Evolutionary conservation across 2,888 invertebrate species (phyloP).

Genomic region (Cyclophora albipunctata): DNA sequence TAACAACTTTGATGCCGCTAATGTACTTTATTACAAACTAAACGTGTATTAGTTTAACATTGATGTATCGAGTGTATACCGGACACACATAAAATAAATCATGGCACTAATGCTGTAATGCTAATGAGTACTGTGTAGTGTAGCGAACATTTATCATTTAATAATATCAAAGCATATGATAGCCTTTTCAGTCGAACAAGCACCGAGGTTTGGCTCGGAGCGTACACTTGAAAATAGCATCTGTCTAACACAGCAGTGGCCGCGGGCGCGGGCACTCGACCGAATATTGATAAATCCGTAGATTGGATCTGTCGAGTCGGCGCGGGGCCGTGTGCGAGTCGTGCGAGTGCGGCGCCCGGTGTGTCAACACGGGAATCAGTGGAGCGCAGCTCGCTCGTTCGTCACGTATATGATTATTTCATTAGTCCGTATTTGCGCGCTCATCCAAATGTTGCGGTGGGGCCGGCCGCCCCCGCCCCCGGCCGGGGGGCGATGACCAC

Average conservation of each 20-base stretch:
- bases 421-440: constrained; percentile 71
- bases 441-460: constrained; percentile 64
- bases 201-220: constrained; percentile 23
- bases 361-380: constrained; percentile 58
- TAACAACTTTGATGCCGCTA: not conserved
- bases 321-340: constrained; percentile 1
- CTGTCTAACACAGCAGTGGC: constrained; percentile 42
- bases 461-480: constrained; percentile 23
- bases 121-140: too few species aligned
- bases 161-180: constrained; percentile 18
- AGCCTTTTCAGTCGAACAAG: constrained; percentile 41
- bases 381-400: constrained; percentile 51
- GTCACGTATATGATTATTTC: constrained; percentile 75
- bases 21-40: constrained; percentile 6
- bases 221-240: constrained; percentile 45
- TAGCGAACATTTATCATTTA: constrained; percentile 8
- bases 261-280: constrained; percentile 34
- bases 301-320: constrained; percentile 25
- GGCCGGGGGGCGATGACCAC: constrained; percentile 61
- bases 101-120: too few species aligned
- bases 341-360: constrained; percentile 9
- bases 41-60: not conserved
- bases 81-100: too few species aligned
- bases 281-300: constrained; percentile 48
- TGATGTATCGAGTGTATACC: too few species aligned